Conservation (phyloP, 1,140 invertebrate species). For the Lerema accius region DNA sequence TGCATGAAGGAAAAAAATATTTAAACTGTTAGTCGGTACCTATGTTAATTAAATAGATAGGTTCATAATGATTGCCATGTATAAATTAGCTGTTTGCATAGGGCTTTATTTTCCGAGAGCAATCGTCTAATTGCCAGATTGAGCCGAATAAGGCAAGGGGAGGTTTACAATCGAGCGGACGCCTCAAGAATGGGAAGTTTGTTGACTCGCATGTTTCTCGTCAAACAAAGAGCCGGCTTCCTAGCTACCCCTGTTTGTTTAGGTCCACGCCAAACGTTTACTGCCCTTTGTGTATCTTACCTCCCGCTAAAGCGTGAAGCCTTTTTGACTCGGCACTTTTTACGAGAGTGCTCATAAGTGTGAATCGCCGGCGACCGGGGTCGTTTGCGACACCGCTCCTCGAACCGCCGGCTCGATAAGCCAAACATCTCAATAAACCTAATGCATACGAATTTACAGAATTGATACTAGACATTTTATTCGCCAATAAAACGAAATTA, state of each 20-base stretch:
- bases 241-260: conserved; percentile 81
- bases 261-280: conserved; percentile 76
- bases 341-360: conserved; percentile 73
- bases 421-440: conserved; percentile 15
- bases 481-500: conserved; percentile 29
- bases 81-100: conserved; percentile 6
- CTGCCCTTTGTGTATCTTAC: conserved; percentile 76
- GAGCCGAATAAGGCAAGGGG: conserved; percentile 16
- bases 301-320: conserved; percentile 75
- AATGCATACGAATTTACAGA: conserved; percentile 18
- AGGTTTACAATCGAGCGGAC: conserved; percentile 24
- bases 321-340: conserved; percentile 81
- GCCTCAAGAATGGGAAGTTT: conserved; percentile 43
- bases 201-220: conserved; percentile 77
- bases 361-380: conserved; percentile 39
- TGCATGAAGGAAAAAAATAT: too few relatives aligned
- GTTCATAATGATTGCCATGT: not conserved
- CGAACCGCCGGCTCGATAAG: conserved; percentile 28
- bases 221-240: conserved; percentile 78
- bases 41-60: not conserved
- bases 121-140: conserved; percentile 29
- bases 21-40: too few relatives aligned
- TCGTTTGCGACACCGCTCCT: conserved; percentile 40
- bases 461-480: conserved; percentile 13
- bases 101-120: conserved; percentile 3